A percentile compares a stretch with the other conserved stretches of the same genome.
Evolutionary conservation across 2,888 invertebrate species (phyloP).

Genomic region (Dolichomitus sp.): DNA sequence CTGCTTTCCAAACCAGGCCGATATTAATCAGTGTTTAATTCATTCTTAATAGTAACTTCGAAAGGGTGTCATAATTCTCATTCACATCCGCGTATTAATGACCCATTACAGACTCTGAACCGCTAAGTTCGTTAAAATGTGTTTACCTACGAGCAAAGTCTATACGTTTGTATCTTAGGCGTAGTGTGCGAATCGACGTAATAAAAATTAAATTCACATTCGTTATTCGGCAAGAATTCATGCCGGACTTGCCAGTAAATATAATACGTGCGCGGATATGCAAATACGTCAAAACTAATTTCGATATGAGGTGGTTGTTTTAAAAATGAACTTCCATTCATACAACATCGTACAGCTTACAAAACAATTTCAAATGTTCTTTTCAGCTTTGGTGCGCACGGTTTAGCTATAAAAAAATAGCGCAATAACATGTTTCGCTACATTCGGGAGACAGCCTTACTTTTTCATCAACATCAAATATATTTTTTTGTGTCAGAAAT

Average conservation of each 20-base stretch:
- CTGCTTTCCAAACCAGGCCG: neutral
- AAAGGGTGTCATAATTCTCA: neutral
- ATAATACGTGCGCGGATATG: neutral
- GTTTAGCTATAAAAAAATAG: neutral
- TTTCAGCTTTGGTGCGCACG: neutral
- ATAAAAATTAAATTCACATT: neutral
- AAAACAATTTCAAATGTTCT: neutral
- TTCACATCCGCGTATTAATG: neutral
- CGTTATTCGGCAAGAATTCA: too few relatives aligned
- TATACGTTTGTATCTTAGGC: neutral
- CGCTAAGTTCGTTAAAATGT: neutral
- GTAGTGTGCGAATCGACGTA: neutral
- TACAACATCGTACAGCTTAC: neutral
- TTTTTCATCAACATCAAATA: neutral
- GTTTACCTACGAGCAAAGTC: neutral
- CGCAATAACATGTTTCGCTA: neutral
- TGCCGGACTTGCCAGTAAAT: neutral
- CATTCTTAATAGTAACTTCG: neutral
- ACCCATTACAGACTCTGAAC: neutral
- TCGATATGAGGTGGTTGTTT: neutral
- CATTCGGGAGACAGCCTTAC: neutral
- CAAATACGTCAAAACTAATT: neutral
- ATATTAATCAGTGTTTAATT: neutral
- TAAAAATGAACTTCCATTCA: neutral
- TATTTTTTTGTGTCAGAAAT: neutral